A percentile compares a stretch with the other conserved stretches of the same genome.
phyloP scores from a whole-genome alignment of 2,113 vertebrate species.

The Amia ocellicauda region DNA sequence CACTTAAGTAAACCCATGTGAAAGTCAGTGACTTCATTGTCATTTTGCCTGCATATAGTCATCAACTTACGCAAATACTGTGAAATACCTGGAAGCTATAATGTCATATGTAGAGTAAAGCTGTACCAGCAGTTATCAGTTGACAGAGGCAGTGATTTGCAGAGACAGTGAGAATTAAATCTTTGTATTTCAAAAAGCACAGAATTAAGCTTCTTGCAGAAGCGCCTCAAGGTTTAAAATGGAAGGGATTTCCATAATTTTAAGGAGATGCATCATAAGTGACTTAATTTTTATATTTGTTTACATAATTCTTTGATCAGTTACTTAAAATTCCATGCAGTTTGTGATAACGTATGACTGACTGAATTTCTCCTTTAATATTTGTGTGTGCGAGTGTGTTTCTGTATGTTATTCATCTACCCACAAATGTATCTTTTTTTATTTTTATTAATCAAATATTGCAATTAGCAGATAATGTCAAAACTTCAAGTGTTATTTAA shows the following conservation, averaged over 20 bases:
- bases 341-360: neutral
- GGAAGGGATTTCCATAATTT: slow-evolving; percentile 1
- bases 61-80: too few relatives aligned
- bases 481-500: too few relatives aligned
- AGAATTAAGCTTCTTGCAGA: neutral
- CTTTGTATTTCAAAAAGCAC: slow-evolving; percentile 2
- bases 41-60: neutral
- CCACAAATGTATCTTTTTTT: too few relatives aligned
- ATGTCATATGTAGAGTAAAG: too few relatives aligned
- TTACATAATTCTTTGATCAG: neutral
- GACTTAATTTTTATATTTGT: neutral
- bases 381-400: too few relatives aligned
- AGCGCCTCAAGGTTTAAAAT: neutral
- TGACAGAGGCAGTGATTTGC: slow-evolving; percentile 2
- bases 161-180: slow-evolving; percentile 8
- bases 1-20: too few relatives aligned
- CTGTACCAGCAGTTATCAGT: too few relatives aligned
- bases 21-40: too few relatives aligned
- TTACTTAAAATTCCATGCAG: neutral
- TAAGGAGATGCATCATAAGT: neutral
- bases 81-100: too few relatives aligned
- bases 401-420: too few relatives aligned
- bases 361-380: neutral
- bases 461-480: too few relatives aligned
- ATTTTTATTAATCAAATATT: too few relatives aligned